phyloP scores from a whole-genome alignment of 2,888 invertebrate species.

The Podabrus alpinus region DNA sequence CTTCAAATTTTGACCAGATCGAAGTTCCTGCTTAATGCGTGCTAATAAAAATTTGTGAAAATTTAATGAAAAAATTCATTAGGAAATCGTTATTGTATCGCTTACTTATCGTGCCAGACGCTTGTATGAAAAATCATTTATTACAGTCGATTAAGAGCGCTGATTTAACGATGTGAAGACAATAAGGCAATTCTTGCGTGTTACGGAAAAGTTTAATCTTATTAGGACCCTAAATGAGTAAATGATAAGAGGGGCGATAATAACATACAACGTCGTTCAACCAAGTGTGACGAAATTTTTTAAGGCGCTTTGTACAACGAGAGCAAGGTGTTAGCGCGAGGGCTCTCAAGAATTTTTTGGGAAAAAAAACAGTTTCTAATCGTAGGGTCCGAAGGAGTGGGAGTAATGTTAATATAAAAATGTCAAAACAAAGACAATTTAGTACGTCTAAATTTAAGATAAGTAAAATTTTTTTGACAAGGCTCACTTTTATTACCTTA shows the following conservation, averaged over 20 bases:
- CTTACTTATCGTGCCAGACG: constrained; percentile 30
- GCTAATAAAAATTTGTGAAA: neutral
- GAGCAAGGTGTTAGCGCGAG: neutral
- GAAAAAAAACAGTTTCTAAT: too few relatives aligned
- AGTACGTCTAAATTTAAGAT: neutral
- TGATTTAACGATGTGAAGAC: constrained; percentile 36
- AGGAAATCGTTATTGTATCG: neutral
- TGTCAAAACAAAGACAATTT: neutral
- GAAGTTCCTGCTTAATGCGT: too few relatives aligned
- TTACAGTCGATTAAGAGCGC: constrained; percentile 38
- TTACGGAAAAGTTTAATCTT: constrained; percentile 7
- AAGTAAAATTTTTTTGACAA: constrained; percentile 7
- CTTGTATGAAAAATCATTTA: constrained; percentile 37
- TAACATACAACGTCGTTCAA: neutral
- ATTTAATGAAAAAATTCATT: neutral
- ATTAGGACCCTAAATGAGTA: constrained; percentile 8
- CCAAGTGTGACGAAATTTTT: neutral
- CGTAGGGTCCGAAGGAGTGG: neutral
- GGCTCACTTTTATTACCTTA: constrained; percentile 27
- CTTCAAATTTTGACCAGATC: too few relatives aligned
- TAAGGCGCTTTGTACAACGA: neutral
- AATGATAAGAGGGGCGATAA: neutral
- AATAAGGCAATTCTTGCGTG: constrained; percentile 31
- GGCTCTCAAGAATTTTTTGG: too few relatives aligned
- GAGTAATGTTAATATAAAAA: neutral